Conservation (phyloP, 2,888 invertebrate species). For the Ochlodes sylvanus region DNA sequence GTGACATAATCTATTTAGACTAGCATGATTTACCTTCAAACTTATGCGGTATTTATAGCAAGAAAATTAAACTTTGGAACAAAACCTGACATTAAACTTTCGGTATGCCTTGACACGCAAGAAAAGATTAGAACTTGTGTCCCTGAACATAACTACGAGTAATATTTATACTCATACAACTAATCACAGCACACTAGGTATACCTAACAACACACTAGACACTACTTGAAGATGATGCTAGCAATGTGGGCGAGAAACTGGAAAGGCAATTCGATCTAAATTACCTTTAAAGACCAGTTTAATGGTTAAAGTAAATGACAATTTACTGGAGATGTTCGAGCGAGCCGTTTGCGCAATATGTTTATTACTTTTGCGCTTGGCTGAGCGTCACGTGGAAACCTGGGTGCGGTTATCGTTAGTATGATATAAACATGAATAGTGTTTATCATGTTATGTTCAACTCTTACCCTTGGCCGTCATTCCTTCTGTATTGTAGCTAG, state of each 20-base stretch:
- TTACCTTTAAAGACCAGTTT: constrained; percentile 33
- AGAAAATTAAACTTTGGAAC: constrained; percentile 8
- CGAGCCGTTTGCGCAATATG: constrained; percentile 31
- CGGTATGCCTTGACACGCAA: background rate
- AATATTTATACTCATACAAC: background rate
- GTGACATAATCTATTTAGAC: constrained; percentile 28
- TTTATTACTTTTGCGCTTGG: constrained; percentile 23
- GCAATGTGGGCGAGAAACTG: constrained; percentile 26
- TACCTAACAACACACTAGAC: background rate
- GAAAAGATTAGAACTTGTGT: background rate
- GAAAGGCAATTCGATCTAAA: constrained; percentile 27
- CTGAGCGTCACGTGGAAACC: constrained; percentile 22
- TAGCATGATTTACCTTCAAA: constrained; percentile 17
- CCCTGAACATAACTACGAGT: background rate
- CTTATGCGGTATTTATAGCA: constrained; percentile 9
- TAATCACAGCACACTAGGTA: background rate
- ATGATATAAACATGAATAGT: background rate
- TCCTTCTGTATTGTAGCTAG: constrained; percentile 95
- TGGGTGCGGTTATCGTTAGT: constrained; percentile 22
- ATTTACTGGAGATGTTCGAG: constrained; percentile 29
- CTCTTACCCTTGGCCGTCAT: constrained; percentile 91
- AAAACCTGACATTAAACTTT: background rate
- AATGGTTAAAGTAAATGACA: constrained; percentile 24
- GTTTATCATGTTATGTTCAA: constrained; percentile 13
- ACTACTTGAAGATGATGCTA: constrained; percentile 18